Evolutionary conservation across 2,888 invertebrate species (phyloP).

Genomic region (Salticus scenicus): DNA sequence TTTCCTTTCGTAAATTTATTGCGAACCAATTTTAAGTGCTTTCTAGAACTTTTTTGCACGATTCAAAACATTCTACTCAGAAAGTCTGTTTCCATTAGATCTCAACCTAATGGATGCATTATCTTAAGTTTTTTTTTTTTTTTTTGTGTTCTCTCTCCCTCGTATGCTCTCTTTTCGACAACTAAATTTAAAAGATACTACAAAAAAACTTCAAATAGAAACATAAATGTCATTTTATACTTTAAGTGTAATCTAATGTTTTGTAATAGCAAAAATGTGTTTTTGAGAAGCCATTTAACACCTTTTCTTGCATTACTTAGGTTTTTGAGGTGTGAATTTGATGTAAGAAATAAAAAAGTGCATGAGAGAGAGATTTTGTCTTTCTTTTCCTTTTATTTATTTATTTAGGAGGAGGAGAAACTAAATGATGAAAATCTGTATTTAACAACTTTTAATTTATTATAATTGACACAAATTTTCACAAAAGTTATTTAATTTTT

Average conservation of each 20-base stretch:
- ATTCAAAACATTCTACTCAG: neutral
- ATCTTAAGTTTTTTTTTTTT: neutral
- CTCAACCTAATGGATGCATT: slow-evolving; percentile 2
- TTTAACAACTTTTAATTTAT: too few species aligned
- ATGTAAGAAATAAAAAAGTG: too few species aligned
- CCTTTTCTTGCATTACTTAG: neutral
- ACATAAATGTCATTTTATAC: neutral
- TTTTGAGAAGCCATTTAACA: neutral
- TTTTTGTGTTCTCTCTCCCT: too few species aligned
- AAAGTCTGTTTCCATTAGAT: neutral
- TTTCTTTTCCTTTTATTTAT: too few species aligned
- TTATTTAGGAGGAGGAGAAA: too few species aligned
- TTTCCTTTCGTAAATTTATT: too few species aligned
- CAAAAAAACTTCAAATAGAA: neutral
- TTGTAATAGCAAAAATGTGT: neutral
- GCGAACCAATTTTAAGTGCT: neutral
- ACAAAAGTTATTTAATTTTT: too few species aligned
- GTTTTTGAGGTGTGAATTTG: neutral
- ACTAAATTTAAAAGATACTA: neutral
- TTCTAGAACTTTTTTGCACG: neutral
- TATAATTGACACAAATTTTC: too few species aligned
- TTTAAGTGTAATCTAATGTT: neutral
- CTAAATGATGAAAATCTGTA: too few species aligned
- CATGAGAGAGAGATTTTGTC: too few species aligned
- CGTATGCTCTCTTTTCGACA: neutral